Evolutionary conservation across 2,113 vertebrate species (phyloP).

Genomic region (Paradisaea rubra): DNA sequence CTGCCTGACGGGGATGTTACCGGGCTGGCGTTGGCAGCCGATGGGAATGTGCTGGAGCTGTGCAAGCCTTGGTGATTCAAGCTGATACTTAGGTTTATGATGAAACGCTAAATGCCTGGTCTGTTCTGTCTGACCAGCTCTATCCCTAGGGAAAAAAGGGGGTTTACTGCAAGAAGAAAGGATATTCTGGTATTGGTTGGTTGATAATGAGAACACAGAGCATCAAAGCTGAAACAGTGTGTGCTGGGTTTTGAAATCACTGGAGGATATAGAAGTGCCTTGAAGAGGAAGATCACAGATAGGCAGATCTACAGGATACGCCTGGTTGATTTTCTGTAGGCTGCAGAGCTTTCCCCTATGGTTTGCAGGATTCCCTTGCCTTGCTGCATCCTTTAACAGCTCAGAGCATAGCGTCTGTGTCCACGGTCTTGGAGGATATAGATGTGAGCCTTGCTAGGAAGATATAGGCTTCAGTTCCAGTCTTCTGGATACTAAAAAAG

Average conservation of each 20-base stretch:
- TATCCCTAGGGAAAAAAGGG: neutral
- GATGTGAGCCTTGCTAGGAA: neutral
- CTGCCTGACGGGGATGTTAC: neutral
- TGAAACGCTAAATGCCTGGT: slow-evolving; percentile 11
- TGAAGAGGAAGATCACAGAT: slow-evolving; percentile 5
- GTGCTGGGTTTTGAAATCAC: slow-evolving; percentile 26
- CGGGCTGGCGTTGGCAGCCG: neutral
- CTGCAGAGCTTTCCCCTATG: neutral
- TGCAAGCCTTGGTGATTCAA: slow-evolving; percentile 16
- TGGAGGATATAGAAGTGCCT: neutral
- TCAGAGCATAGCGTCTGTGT: accelerated
- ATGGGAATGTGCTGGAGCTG: neutral
- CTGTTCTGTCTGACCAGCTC: slow-evolving; percentile 11
- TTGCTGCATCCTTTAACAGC: neutral
- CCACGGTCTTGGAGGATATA: neutral
- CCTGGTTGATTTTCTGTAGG: neutral
- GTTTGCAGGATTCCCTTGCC: neutral
- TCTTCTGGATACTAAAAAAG: neutral
- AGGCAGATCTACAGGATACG: neutral
- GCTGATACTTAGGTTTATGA: neutral
- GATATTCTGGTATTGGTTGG: neutral
- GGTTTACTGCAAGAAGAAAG: neutral
- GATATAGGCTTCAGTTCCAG: neutral
- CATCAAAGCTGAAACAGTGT: slow-evolving; percentile 19
- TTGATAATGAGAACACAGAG: neutral